These are phyloP conservation scores for Hyalella azteca DNA, from an alignment of 2,888 invertebrate species.

Conservation along the genomic window DNA sequence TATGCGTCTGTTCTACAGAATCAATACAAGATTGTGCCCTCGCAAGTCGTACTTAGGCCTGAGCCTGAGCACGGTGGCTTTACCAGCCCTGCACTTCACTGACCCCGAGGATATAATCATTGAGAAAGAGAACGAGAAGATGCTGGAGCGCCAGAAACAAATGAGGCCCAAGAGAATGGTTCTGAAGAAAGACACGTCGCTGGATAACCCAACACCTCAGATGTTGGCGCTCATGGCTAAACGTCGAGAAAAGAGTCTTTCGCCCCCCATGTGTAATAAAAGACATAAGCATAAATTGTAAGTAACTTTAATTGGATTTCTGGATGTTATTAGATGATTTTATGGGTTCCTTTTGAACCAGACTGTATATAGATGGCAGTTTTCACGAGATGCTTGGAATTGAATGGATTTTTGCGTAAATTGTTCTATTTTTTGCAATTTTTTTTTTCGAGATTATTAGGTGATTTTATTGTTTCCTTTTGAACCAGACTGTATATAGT, in stretches of 20 bases:
- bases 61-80: constrained; percentile 52
- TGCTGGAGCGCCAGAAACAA: constrained; percentile 51
- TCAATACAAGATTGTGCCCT: constrained; percentile 54
- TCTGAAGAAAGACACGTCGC: constrained; percentile 52
- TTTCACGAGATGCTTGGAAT: too few relatives aligned
- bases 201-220: constrained; percentile 56
- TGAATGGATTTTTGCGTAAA: too few relatives aligned
- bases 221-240: constrained; percentile 58
- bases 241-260: constrained; percentile 54
- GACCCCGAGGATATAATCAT: constrained; percentile 55
- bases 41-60: constrained; percentile 48
- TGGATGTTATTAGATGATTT: too few relatives aligned
- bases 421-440: too few relatives aligned
- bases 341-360: too few relatives aligned
- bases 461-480: too few relatives aligned
- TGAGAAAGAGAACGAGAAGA: constrained; percentile 56
- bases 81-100: constrained; percentile 40
- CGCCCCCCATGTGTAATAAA: constrained; percentile 56
- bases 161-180: constrained; percentile 50
- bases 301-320: too few relatives aligned
- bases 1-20: constrained; percentile 41
- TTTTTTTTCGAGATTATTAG: too few relatives aligned
- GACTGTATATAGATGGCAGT: too few relatives aligned
- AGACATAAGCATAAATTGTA: constrained; percentile 55
- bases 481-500: too few relatives aligned